These are phyloP conservation scores for Pagrus major DNA, from an alignment of 2,113 vertebrate species.

Conservation along the genomic window DNA sequence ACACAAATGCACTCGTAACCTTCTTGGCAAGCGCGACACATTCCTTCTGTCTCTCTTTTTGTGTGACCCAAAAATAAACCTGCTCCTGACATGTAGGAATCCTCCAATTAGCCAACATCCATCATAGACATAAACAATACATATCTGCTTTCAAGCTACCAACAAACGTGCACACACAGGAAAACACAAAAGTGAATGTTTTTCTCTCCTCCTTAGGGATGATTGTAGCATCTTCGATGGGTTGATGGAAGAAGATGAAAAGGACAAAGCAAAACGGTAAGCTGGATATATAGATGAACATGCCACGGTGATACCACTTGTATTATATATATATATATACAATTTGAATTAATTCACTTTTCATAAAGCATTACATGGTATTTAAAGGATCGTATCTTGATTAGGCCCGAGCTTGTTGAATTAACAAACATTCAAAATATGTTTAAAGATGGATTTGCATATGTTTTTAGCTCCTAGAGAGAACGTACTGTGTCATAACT, in stretches of 20 bases:
- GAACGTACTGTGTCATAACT: background rate
- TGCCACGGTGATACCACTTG: background rate
- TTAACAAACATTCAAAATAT: background rate
- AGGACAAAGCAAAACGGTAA: slow-evolving; percentile 98
- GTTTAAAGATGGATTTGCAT: background rate
- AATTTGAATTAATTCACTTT: background rate
- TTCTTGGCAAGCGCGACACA: slow-evolving; percentile 58
- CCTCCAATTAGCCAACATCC: slow-evolving; percentile 56
- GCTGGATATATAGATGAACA: background rate
- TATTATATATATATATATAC: background rate
- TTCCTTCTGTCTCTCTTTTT: slow-evolving; percentile 47
- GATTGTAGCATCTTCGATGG: slow-evolving; percentile 99
- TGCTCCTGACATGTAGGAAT: slow-evolving; percentile 64
- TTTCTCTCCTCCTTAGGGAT: slow-evolving; percentile 87
- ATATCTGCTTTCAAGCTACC: slow-evolving; percentile 52
- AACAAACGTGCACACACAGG: slow-evolving; percentile 5
- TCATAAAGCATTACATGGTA: background rate
- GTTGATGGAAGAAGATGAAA: slow-evolving; percentile 99
- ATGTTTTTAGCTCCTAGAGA: background rate
- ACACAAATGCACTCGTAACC: slow-evolving; percentile 37
- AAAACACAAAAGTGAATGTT: slow-evolving; percentile 17
- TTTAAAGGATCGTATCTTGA: background rate
- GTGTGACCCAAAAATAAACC: slow-evolving; percentile 71
- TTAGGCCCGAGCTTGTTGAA: background rate
- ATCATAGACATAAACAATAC: slow-evolving; percentile 61